These are phyloP conservation scores for Thereuonema tuberculata DNA, from an alignment of 1,140 invertebrate genomes.

Conservation along the genomic window DNA sequence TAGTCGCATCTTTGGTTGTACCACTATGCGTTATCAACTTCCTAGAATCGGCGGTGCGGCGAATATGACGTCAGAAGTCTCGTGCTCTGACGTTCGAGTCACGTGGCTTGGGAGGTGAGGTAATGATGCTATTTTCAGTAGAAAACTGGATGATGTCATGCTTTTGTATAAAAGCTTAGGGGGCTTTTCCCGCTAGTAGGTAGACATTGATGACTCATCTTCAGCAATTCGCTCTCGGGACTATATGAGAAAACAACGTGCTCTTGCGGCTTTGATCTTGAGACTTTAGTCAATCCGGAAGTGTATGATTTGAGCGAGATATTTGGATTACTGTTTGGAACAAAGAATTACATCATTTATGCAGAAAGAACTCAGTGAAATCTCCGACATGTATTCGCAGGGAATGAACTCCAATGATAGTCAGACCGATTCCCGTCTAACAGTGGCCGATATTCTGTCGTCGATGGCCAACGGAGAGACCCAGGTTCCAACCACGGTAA, in stretches of 20 bases:
- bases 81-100: neutral
- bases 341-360: no score
- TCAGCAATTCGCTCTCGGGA: neutral
- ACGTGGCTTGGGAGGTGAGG: neutral
- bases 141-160: neutral
- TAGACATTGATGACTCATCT: slow-evolving; percentile 1
- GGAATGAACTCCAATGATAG: neutral
- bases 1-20: no score
- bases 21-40: no score
- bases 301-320: no score
- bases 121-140: neutral
- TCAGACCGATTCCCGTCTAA: neutral
- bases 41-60: no score
- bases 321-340: no score
- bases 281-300: no score
- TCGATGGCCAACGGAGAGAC: neutral
- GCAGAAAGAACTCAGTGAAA: no score
- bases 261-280: no score
- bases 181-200: neutral
- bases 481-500: neutral
- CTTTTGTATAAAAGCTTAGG: slow-evolving; percentile 3
- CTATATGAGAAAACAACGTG: neutral
- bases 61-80: no score
- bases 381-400: no score
- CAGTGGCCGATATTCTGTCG: slow-evolving; percentile 1